Base-by-base conservation (phyloP, 2,113 vertebrate species). In the Strix uralensis region DNA sequence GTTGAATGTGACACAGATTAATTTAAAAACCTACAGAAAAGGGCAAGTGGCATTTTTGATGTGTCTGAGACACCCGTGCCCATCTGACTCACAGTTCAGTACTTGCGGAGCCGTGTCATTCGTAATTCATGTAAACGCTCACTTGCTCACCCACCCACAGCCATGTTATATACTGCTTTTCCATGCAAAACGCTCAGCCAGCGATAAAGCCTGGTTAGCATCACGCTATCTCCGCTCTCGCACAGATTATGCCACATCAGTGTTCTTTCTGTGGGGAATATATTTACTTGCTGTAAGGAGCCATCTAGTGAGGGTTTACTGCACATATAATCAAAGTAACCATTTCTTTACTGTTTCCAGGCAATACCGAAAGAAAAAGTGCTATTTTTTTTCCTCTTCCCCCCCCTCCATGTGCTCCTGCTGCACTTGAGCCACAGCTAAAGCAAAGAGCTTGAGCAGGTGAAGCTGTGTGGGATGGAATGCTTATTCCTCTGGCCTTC, bases 231-330 rank as follows among this genome's bases (percentile, higher is more conserved):
- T 44, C 34, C 2, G 8, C 61, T 88, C 78, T 86, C 17, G 1
- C 75, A 32, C 59, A 16, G 34, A 30, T 81, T 27, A 36, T 55
- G 86, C 90, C 88, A 85, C 77, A 73, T 55, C 49, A 55, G 81
- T n/a, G 80, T 34, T 94, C 66, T 22, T 89, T 70, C 83, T 54
- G 58, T 17, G 40, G 32, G 79, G 72, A 95, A 65, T 26, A 81
- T 22, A 92, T 94, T 93, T 88, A 75, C 95, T 96, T 97, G 96
- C 96, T 88, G 90, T 79, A 75, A 97, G 86, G 96, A 96, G 97
- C 96, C 96, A 96, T 94, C 97, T 97, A 97, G 95, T 96, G 97
- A 96, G 95, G 89, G 71, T 74, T 97, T 94, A 87, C 80, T 83
- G 96, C 70, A 97, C 79, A 21, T 49, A 81, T 92, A 95, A 92